Percentiles rank a stretch among this genome's conserved stretches.
These are phyloP conservation scores for Mimas tiliae DNA, from an alignment of 2,888 invertebrate species.

Conservation along the genomic window DNA sequence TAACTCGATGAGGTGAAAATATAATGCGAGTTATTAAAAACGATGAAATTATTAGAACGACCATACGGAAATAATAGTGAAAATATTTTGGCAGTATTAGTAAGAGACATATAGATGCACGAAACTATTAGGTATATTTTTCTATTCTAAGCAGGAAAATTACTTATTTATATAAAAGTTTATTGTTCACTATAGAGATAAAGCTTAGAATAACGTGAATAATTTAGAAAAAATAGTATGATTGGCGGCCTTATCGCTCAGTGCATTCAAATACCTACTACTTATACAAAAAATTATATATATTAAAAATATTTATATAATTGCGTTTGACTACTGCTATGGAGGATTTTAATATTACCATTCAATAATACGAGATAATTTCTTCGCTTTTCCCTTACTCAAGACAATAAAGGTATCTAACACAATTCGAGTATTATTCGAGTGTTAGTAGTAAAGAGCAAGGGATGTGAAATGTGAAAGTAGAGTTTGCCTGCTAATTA, in stretches of 20 bases:
- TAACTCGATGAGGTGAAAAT: constrained; percentile 6
- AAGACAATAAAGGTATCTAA: neutral
- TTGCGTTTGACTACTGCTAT: no score
- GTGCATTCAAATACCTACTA: no score
- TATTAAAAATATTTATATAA: no score
- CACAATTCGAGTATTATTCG: constrained; percentile 43
- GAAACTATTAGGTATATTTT: no score
- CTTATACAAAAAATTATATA: no score
- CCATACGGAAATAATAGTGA: neutral
- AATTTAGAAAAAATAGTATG: no score
- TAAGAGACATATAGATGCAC: no score
- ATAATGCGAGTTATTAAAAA: neutral
- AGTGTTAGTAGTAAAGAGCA: constrained; percentile 55
- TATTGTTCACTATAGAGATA: no score
- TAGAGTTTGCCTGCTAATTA: constrained; percentile 46
- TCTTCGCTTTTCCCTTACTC: neutral
- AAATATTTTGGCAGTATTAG: neutral
- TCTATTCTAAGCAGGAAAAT: no score
- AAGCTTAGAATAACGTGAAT: no score
- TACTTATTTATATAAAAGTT: no score
- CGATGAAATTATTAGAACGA: neutral
- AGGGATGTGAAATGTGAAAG: constrained; percentile 71
- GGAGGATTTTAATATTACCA: neutral
- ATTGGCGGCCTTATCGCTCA: no score
- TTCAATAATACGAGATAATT: neutral